phyloP scores from a whole-genome alignment of 2,113 vertebrate species.

The Pleuronectes platessa region DNA sequence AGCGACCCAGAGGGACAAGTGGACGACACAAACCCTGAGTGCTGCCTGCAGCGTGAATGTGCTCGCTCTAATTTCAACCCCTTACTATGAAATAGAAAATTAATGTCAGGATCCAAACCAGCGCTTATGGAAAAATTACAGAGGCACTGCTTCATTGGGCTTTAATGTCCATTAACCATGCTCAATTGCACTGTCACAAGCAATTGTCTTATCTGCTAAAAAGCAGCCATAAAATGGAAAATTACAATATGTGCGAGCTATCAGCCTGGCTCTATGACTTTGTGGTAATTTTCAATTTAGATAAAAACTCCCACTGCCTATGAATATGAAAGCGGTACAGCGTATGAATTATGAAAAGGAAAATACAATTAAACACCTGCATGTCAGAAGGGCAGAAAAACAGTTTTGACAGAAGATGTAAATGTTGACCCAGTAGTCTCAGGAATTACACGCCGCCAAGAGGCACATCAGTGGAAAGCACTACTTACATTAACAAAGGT shows the following conservation, averaged over 20 bases:
- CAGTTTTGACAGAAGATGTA: conserved; percentile 63
- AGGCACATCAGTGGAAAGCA: conserved; percentile 22
- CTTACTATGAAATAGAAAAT: conserved; percentile 72
- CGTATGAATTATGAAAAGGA: conserved; percentile 36
- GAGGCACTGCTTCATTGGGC: conserved; percentile 69
- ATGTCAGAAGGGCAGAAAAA: conserved; percentile 52
- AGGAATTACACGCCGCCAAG: conserved; percentile 37
- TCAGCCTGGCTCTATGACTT: conserved; percentile 66
- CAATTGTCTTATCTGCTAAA: conserved; percentile 83
- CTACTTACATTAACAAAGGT: conserved; percentile 56
- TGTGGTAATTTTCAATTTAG: conserved; percentile 81
- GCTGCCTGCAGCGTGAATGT: conserved; percentile 56
- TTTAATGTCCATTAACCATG: conserved; percentile 79
- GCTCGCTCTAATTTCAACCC: conserved; percentile 64
- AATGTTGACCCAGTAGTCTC: conserved; percentile 57
- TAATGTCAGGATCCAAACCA: conserved; percentile 63
- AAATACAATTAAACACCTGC: conserved; percentile 64
- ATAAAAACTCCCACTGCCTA: conserved; percentile 61
- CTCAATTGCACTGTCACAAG: conserved; percentile 82
- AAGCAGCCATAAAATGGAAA: conserved; percentile 78
- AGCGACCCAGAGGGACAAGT: conserved; percentile 44
- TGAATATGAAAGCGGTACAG: conserved; percentile 55
- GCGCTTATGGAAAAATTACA: conserved; percentile 69
- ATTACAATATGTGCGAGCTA: conserved; percentile 72
- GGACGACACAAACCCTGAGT: conserved; percentile 49